Evolutionary conservation across 2,113 vertebrate genomes (phyloP), one percentile per base, ranked within the genome.

Genomic region (Alosa alosa): DNA sequence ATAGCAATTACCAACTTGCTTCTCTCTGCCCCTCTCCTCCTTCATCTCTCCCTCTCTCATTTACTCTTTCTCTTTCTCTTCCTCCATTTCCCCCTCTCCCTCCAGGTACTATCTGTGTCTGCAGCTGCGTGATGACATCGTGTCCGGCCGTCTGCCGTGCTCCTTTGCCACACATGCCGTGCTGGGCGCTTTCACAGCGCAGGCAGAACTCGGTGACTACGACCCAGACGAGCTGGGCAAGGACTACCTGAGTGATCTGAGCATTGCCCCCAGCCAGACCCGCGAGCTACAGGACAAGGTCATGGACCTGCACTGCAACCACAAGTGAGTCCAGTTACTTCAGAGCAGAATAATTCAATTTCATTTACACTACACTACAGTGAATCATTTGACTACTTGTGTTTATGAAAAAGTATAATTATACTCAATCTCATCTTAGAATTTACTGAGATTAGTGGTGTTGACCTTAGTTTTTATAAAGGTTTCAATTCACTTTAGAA

Each of bases 241-340:
- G 0, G 97, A 98, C 90, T 98, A 98, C 83, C 89, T 98, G 89
- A 97, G 96, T 0, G 97, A 99, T 15, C 96, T 99, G 84, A 97
- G 96, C 90, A 96, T 99, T 0, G 97, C 98, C 0, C 98, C 97
- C 0, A 98, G 97, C 89, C 97, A 99, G 92, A 99, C 97, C 0
- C 98, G 97, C 86, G 98, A 99, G 90, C 95, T 99, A 45, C 97
- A 99, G 92, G 97, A 99, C 60, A 99, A 99, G 86, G 96, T 99
- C 83, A 96, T 97, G 0, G 98, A 99, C 85, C 95, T 99, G 72
- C 98, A 99, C 95, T 98, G 98, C 94, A 97, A 94, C 91, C 97
- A 98, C 94, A 97, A 97, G 98, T 99, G 4, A 90, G 96, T 85
- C 18, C 81, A 15, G n/a, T 0, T 3, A 9, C 15, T 81, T 3